Percentiles rank a stretch among this genome's conserved stretches.
Evolutionary conservation across 2,888 invertebrate genomes (phyloP).

Genomic region (Cephus rjabovi): DNA sequence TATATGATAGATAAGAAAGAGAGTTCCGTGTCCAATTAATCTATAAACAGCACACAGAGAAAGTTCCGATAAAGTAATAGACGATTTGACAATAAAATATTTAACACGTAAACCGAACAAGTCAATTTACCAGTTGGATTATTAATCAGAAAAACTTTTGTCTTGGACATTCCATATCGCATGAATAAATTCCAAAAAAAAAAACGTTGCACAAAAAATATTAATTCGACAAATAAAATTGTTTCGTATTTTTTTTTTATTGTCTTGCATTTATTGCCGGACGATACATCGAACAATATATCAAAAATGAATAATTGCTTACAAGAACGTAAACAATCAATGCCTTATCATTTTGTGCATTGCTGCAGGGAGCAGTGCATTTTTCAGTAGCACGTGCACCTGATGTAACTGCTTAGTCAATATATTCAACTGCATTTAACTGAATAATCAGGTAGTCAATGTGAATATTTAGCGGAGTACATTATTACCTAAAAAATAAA

Average conservation of each 20-base stretch:
- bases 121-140: too few relatives aligned
- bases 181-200: too few relatives aligned
- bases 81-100: neutral
- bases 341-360: neutral
- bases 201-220: too few relatives aligned
- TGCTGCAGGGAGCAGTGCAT: neutral
- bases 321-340: neutral
- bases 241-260: neutral
- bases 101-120: neutral
- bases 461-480: neutral
- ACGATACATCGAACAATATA: neutral
- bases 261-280: constrained; percentile 1
- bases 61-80: neutral
- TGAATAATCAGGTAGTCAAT: neutral
- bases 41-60: too few relatives aligned
- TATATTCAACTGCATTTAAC: neutral
- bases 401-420: neutral
- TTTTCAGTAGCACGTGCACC: neutral
- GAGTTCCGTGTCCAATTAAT: too few relatives aligned
- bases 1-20: neutral
- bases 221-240: neutral
- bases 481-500: neutral
- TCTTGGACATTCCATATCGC: too few relatives aligned
- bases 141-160: too few relatives aligned
- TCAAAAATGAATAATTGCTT: neutral